Evolutionary conservation across 2,888 invertebrate species (phyloP).

Genomic region (Chironomus riparius): DNA sequence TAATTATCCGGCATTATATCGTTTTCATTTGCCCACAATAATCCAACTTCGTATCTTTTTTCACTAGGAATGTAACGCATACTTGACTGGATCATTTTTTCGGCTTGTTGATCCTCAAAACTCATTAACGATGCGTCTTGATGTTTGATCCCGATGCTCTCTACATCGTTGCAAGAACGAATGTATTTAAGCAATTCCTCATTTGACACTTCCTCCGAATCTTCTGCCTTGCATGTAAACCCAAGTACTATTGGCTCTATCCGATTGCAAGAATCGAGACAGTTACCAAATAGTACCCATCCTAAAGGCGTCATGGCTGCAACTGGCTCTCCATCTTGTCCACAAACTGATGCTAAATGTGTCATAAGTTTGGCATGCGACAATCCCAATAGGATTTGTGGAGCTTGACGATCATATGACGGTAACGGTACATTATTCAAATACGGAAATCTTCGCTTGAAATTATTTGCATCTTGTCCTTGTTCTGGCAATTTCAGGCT

Average conservation of each 20-base stretch:
- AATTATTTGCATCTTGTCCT: background rate
- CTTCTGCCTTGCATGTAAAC: background rate
- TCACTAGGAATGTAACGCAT: too few species aligned
- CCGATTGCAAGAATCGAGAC: too few species aligned
- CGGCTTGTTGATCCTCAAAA: background rate
- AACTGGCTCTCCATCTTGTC: background rate
- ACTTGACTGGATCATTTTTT: constrained; percentile 28
- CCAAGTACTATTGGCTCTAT: background rate
- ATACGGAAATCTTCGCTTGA: background rate
- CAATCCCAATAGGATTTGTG: background rate
- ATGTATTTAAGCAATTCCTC: too few species aligned
- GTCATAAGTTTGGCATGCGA: background rate
- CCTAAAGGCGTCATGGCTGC: background rate
- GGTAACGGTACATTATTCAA: background rate
- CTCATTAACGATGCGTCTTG: background rate
- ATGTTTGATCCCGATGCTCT: background rate
- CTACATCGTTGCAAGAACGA: too few species aligned
- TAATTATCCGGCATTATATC: too few species aligned
- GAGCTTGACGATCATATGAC: background rate
- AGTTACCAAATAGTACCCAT: background rate
- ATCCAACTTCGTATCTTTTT: too few species aligned
- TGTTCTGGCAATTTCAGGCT: background rate
- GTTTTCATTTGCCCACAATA: too few species aligned
- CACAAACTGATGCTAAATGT: background rate
- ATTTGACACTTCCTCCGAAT: too few species aligned